Evolutionary conservation across 2,888 invertebrate genomes (phyloP).

Genomic region (Diogma glabrata): DNA sequence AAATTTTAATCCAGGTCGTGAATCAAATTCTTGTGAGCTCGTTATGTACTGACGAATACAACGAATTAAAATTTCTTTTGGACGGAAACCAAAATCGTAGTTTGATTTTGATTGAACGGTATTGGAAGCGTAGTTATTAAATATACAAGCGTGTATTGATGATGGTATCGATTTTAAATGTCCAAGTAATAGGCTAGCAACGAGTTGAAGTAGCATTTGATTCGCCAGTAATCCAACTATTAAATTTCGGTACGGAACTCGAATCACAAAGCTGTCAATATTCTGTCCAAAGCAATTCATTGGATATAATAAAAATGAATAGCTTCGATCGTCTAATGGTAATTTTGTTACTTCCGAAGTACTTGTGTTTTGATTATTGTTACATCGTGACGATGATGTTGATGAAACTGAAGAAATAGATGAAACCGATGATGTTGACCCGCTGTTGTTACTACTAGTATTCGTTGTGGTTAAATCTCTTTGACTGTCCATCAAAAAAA

Average conservation of each 20-base stretch:
- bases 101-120: constrained; percentile 28
- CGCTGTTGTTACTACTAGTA: constrained; percentile 18
- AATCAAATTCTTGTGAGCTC: constrained; percentile 77
- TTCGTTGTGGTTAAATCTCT: constrained; percentile 27
- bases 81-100: constrained; percentile 36
- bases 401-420: constrained; percentile 15
- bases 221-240: constrained; percentile 84
- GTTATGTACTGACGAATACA: constrained; percentile 73
- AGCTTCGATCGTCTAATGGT: constrained; percentile 70
- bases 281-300: constrained; percentile 56
- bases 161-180: constrained; percentile 52
- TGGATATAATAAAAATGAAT: constrained; percentile 77
- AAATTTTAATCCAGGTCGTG: constrained; percentile 84
- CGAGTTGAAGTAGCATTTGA: constrained; percentile 83
- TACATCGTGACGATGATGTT: constrained; percentile 14
- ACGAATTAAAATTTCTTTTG: constrained; percentile 54
- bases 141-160: constrained; percentile 38
- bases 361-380: constrained; percentile 12
- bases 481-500: constrained; percentile 51
- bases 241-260: constrained; percentile 78
- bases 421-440: constrained; percentile 11
- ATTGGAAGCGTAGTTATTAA: constrained; percentile 34
- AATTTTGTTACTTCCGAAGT: constrained; percentile 33
- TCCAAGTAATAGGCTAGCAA: constrained; percentile 76
- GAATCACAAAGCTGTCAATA: constrained; percentile 63